Base-by-base conservation (phyloP, 2,888 invertebrate genomes). In the Brachypalpus laphriformis region DNA sequence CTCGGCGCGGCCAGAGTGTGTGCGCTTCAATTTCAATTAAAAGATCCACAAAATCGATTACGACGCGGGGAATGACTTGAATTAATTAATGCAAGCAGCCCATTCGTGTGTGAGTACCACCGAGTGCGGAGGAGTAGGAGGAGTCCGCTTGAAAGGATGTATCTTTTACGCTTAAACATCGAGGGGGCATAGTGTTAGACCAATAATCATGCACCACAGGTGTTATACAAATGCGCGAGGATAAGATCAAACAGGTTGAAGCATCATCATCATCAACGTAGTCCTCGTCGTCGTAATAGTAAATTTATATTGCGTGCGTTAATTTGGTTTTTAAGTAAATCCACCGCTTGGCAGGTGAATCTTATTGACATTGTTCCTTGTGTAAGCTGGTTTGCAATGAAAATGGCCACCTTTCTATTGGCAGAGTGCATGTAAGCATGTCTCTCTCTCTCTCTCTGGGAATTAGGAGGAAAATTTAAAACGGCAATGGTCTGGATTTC, bases 191-290 rank as follows among this genome's bases (percentile, higher is more conserved):
- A 71, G 65, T 71, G 81, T 75, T 70, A 22, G 47, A 54, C 75
- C 59, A 85, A 85, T 76, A 81, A 85, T 71, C 81, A 81, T 81
- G 81, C 85, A 66, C 81, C 71, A 71, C 81, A 81, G 75, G 85
- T 85, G 81, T 85, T 68, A 66, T 61, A 76, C 81, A 81, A 81
- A 71, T 66, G 76, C 40, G 42, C 61, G 34, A 61, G 81, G 85
- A 85, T 85, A 85, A 85, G 85, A 85, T 85, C 85, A 40, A 75
- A 71, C 40, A 11, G 45, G 65, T 71, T 75, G 7, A 56, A 56
- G 16, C 40, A 25, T 72, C 66, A 57, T 59, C 51, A 47, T 49
- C 54, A 51, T 28, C 66, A 61, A 47, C 45, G 49, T 49, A 40
- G 16, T 20, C 40, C 25, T 61, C 56, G n/a, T 18, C n/a, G 18